These are phyloP conservation scores for Athrips mouffetella DNA, from an alignment of 2,888 invertebrate species.

Conservation along the genomic window DNA sequence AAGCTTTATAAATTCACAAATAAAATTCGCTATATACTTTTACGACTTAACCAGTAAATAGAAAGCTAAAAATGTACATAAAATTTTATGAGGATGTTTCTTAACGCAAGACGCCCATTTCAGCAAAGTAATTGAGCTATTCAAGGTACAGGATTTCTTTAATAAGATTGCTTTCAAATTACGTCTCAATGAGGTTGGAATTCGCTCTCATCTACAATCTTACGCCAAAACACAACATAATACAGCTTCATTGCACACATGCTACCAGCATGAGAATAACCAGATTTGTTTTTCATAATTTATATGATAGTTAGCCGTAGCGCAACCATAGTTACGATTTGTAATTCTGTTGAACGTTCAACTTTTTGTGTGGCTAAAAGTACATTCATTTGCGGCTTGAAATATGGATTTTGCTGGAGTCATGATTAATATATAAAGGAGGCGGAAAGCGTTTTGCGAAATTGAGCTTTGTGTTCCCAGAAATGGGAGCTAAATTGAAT, in stretches of 20 bases:
- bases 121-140: constrained; percentile 10
- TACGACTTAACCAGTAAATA: not conserved
- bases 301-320: constrained; percentile 48
- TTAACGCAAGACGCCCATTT: constrained; percentile 1
- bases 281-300: constrained; percentile 64
- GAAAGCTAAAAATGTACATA: constrained; percentile 1
- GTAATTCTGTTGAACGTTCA: constrained; percentile 26
- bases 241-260: constrained; percentile 54
- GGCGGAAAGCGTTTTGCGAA: not conserved
- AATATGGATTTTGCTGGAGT: constrained; percentile 15
- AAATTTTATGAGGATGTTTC: constrained; percentile 6
- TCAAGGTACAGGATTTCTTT: not conserved
- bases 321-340: constrained; percentile 23
- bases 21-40: not conserved
- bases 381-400: constrained; percentile 20
- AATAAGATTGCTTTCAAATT: constrained; percentile 2
- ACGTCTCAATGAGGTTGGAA: constrained; percentile 1
- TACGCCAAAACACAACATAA: constrained; percentile 30
- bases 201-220: constrained; percentile 17
- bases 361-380: constrained; percentile 31
- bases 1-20: not conserved
- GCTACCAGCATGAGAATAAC: constrained; percentile 51
- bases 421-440: constrained; percentile 15
- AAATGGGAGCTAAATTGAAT: not conserved
- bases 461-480: not conserved